Evolutionary conservation across 2,113 vertebrate species (phyloP), one percentile per base, ranked within the genome.

Genomic region (Zingel zingel): DNA sequence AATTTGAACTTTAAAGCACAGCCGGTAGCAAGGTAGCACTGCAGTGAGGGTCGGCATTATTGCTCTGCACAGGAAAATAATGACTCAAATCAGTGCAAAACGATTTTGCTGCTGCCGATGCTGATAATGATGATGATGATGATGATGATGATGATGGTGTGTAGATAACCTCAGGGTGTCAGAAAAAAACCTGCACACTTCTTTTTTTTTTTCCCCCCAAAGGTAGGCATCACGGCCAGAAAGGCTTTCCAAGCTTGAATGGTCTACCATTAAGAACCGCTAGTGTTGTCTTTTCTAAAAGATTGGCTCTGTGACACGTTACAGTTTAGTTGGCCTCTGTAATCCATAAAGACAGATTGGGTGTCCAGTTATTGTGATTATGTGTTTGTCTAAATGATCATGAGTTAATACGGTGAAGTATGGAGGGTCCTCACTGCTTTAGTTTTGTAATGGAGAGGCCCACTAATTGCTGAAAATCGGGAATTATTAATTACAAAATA

Each of bases 141-240:
- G 27, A 30, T 30, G 33, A 33, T 33, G 33, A 33, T 33, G 5
- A 33, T 33, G 5, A 33, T 33, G 33, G 6, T 43, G 51, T 5
- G 11, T 15, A 9, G 19, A 54, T 19, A 9, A 18, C 51, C 51
- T 70, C 51, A 23, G 50, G 30, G 33, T 56, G 54, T 43, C 39
- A 43, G 39, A 43, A 43, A 43, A 30, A 43, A 43, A 11, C 10
- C 39, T 10, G 39, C 39, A 39, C 39, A 39, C 10, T 39, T 21
- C 65, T 64, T 56, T 8, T 57, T 82, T 63, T 48, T 30, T 30
- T n/a, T n/a, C n/a, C n/a, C n/a, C 27, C 10, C 15, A n/a, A 54
- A 57, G 21, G 10, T 19, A 30, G 57, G 8, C 7, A n/a, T 4
- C 21, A 57, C 11, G 15, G 7, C 25, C 19, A 12, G 43, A 13